phyloP scores from a whole-genome alignment of 2,888 invertebrate genomes.

The Megamerina dolium region DNA sequence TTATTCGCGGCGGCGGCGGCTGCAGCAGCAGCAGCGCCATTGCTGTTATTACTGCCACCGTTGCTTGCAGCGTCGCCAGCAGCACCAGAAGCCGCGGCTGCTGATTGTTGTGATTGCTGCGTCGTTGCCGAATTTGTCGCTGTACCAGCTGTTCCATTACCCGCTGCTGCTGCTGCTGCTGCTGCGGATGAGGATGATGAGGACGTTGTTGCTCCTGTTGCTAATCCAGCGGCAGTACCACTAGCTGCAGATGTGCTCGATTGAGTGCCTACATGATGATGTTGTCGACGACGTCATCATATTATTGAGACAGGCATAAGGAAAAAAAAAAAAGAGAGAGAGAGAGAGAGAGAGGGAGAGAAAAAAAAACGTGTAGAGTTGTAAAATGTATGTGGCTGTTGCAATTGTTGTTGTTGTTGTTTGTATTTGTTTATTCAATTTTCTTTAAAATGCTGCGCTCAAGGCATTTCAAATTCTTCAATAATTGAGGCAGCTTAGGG shows the following conservation, averaged over 20 bases:
- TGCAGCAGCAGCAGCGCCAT: conserved; percentile 6
- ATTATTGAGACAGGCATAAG: not conserved
- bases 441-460: too few species aligned
- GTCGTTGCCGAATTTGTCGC: conserved; percentile 7
- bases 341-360: not conserved
- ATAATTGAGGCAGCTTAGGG: too few species aligned
- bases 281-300: too few species aligned
- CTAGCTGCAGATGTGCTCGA: conserved; percentile 23
- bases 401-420: too few species aligned
- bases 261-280: conserved; percentile 27
- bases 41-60: conserved; percentile 27
- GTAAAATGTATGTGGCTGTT: too few species aligned
- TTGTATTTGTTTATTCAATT: too few species aligned
- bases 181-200: conserved; percentile 18
- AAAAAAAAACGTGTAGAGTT: too few species aligned
- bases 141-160: conserved; percentile 19
- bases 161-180: conserved; percentile 19
- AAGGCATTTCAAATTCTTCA: too few species aligned
- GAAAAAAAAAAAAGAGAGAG: not conserved
- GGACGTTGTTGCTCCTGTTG: conserved; percentile 19
- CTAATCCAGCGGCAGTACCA: conserved; percentile 18
- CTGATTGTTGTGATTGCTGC: conserved; percentile 4
- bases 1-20: conserved; percentile 9
- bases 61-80: conserved; percentile 11
- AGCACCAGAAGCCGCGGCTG: conserved; percentile 13